Evolutionary conservation across 2,113 vertebrate genomes (phyloP), one percentile per base, ranked within the genome.

Genomic region (Pluvialis apricaria): DNA sequence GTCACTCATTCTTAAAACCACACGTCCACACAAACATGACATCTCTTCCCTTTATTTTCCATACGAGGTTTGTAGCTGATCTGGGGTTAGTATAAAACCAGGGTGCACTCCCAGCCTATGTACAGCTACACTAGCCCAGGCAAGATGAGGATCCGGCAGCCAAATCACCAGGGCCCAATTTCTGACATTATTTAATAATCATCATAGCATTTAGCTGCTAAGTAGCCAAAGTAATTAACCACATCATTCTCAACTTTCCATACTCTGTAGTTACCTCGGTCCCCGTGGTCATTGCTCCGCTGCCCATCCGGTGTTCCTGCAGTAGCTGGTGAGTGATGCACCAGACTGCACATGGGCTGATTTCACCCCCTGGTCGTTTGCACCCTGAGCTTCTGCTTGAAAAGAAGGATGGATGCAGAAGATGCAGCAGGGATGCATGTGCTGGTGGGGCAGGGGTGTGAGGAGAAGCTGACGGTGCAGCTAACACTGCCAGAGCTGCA

Each of bases 381-480:
- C 18, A 82, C 16, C 20, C 28, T 5, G 0, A 66, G 25, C 8
- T 28, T 36, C 28, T 81, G 36, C 34, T 83, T 49, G 18, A 36
- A 15, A 68, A 77, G 58, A 49, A 2, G 25, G 55, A 17, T 66
- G 25, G 10, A 52, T 4, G 10, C 52, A 26, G 29, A 62, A 68
- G 45, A 10, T 11, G 52, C 6, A 19, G 24, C 2, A 0, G 4
- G 2, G 45, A 42, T 2, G 1, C 4, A 5, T 1, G 14, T 34
- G 18, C 49, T 3, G 0, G 44, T 42, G 18, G 15, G n/a, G 34
- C 52, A 42, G 44, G 21, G 6, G 1, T 58, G 55, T 38, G 14
- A 68, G 32, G 20, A 88, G 66, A n/a, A 77, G 24, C 13, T 70
- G 54, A 12, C 5, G 3, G 52, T 16, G 52, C 69, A 76, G 58